Base-by-base conservation (phyloP, 1,140 invertebrate species). In the Drosophila sturtevanti region DNA sequence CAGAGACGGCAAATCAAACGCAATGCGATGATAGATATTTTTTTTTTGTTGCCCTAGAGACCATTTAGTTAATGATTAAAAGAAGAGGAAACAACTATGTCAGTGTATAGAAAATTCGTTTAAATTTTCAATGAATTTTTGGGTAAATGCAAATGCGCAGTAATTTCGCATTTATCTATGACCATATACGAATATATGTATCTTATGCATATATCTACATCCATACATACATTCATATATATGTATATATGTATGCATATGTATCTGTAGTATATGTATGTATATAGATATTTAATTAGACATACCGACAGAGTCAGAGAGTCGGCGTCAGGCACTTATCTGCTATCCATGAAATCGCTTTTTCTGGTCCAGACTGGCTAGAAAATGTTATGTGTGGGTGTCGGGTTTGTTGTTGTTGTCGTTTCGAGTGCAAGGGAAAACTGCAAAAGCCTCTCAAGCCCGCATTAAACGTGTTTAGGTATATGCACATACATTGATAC, bases 381-480 rank as follows among this genome's bases (percentile, higher is more conserved):
- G 4, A 34, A 16, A 16, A 5, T 58, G 67, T 70, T 67, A 65
- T 68, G 82, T 82, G 82, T 86, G 82, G 82, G 82, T 77, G 82
- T 81, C 82, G 75, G 71, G 73, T 72, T 37, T 12, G 35, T 37
- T 10, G 35, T 37, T 14, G 38, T 41, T 18, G 41, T 44, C 41
- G 41, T 48, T 55, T 31, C n/a, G 52, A 55, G 52, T 55, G 52
- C 52, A 61, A 77, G 73, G 66, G 70, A 81, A 77, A 78, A 81
- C 56, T 74, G 63, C 74, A 75, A 72, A 63, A 41, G 27, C 27
- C 61, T 63, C 66, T 34, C 64, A 60, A 56, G 31, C 71, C 66
- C 78, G 70, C 81, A 72, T 79, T 63, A 87, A 87, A 87, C 82
- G 79, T 89, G 82, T 87, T 87, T 86, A 87, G 82, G 82, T 86